Evolutionary conservation across 2,113 vertebrate species (phyloP), one percentile per base, ranked within the genome.

Genomic region (Sylvilagus bachmani): DNA sequence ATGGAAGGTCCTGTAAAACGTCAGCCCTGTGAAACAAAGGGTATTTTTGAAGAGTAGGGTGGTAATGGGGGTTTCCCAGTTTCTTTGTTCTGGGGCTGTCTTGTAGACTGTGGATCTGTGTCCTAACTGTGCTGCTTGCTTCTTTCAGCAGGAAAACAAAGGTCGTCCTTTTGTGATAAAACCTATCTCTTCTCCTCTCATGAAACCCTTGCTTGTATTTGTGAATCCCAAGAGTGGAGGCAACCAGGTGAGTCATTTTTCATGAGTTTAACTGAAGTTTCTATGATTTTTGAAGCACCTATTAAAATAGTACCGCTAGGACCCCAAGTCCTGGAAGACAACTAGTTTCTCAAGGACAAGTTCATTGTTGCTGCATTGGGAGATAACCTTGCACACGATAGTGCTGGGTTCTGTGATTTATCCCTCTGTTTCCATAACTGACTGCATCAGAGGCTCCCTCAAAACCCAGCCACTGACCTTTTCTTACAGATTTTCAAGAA

Each of bases 221-320:
- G 98, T 99, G 86, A 99, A 99, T 79, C 99, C 99, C 92, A 99
- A 99, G 98, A 99, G 99, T 90, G 99, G 99, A 96, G 98, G 99
- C 64, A 99, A 99, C 95, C 99, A 99, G 98, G 99, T 99, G 95
- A 98, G 97, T 90, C 0, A 1, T 71, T 92, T 0, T 66, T 21
- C 21, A 69, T 13, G 13, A 73, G 58, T 44, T 53, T 71, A 17
- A 21, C 55, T 21, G 86, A 83, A 78, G 8, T 29, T 55, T 55
- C 38, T 19, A 11, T 58, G 71, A 33, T 24, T 62, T 88, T 29
- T 25, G 69, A 67, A 86, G 1, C 22, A 82, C 11, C 44, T 8
- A 19, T 38, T 16, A 10, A 66, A 66, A 85, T 9, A 58, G 16
- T 14, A 14, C 31, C 33, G 0, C 21, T 13, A 27, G 36, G 51